Percentiles rank a stretch among this genome's conserved stretches.
Evolutionary conservation across 2,888 invertebrate species (phyloP).

Genomic region (Timema cristinae): DNA sequence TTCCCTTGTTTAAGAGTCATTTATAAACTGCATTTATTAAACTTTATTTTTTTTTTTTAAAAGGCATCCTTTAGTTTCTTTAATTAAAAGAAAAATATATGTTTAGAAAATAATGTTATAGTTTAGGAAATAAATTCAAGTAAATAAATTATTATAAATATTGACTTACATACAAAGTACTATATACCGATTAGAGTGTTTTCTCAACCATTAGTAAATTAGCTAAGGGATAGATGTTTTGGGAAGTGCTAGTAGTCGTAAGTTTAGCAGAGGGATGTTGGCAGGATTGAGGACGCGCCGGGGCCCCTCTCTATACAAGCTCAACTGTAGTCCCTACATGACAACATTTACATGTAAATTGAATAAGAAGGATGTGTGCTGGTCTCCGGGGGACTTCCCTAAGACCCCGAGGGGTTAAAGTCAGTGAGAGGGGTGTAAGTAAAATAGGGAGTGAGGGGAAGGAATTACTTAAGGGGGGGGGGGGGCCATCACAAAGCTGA

Average conservation of each 20-base stretch:
- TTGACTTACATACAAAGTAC: too few species aligned
- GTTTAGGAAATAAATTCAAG: too few species aligned
- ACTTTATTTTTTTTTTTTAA: too few species aligned
- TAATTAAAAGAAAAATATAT: too few species aligned
- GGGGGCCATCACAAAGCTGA: background rate
- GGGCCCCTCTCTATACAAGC: background rate
- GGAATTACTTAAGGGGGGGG: background rate
- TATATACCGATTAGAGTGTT: background rate
- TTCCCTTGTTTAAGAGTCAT: too few species aligned
- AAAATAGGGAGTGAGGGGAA: background rate
- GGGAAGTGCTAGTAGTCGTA: too few species aligned
- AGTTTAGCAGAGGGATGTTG: background rate
- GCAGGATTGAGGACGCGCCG: slow-evolving; percentile 8
- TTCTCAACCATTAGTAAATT: background rate
- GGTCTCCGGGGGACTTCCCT: background rate
- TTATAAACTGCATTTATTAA: too few species aligned
- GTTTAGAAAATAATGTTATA: too few species aligned
- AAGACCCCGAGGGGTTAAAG: background rate
- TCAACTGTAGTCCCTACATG: slow-evolving; percentile 8
- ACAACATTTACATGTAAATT: slow-evolving; percentile 40
- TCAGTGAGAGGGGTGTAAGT: background rate
- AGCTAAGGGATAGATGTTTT: too few species aligned
- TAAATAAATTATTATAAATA: too few species aligned
- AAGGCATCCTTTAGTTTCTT: too few species aligned
- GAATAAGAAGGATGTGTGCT: slow-evolving; percentile 37